These are phyloP conservation scores for Diploscapter pachys DNA, from an alignment of 1,140 invertebrate genomes.

Conservation along the genomic window DNA sequence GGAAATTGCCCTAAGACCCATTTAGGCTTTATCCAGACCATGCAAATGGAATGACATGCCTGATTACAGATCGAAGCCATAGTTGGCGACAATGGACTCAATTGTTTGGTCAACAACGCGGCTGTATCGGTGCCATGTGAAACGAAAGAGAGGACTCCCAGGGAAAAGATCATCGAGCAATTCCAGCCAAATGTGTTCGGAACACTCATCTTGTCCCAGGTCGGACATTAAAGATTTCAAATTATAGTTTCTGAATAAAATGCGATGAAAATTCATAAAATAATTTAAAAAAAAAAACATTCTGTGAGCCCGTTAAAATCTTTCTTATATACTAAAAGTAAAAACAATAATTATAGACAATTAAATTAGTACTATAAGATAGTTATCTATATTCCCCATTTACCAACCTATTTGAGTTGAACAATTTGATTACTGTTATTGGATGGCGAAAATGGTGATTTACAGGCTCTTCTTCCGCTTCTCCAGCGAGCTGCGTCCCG, in stretches of 20 bases:
- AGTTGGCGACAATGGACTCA: slow-evolving; percentile 27
- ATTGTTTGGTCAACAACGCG: slow-evolving; percentile 32
- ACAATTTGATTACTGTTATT: too few relatives aligned
- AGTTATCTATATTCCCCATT: too few relatives aligned
- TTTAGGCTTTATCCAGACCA: too few relatives aligned
- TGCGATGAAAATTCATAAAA: too few relatives aligned
- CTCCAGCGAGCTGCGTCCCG: slow-evolving; percentile 1
- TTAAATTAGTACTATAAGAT: too few relatives aligned
- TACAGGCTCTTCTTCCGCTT: slow-evolving; percentile 27
- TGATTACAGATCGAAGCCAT: slow-evolving; percentile 22
- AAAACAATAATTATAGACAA: too few relatives aligned
- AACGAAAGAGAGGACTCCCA: slow-evolving; percentile 9
- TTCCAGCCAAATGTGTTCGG: slow-evolving; percentile 29
- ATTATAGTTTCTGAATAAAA: too few relatives aligned
- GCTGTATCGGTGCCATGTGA: slow-evolving; percentile 23
- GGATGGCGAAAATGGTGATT: too few relatives aligned
- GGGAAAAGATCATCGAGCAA: slow-evolving; percentile 20
- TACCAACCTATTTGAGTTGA: too few relatives aligned
- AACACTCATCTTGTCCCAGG: slow-evolving; percentile 26
- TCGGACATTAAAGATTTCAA: not conserved
- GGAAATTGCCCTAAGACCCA: too few relatives aligned
- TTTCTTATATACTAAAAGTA: not conserved
- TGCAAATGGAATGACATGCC: too few relatives aligned
- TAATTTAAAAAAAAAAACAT: not conserved
- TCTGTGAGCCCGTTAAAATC: not conserved